Percentiles rank a stretch among this genome's conserved stretches.
These are phyloP conservation scores for Spheniscus mendiculus DNA, from an alignment of 2,113 vertebrate genomes.

Conservation along the genomic window DNA sequence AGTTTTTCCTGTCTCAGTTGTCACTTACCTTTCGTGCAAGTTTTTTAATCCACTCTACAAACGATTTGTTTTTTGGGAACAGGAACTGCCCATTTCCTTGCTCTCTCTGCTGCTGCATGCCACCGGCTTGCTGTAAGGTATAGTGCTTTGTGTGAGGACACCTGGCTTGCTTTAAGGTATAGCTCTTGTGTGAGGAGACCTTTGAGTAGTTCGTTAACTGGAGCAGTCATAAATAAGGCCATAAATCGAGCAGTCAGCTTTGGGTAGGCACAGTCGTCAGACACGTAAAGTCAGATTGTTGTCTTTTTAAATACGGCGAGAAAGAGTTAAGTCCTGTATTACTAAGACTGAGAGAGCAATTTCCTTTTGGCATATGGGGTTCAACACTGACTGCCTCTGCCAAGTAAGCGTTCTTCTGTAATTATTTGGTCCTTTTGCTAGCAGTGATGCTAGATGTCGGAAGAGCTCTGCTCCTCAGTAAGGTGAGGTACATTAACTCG, in stretches of 20 bases:
- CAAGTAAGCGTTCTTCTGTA: not conserved
- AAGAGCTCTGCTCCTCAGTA: not conserved
- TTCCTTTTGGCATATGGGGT: not conserved
- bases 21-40: not conserved
- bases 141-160: not conserved
- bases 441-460: not conserved
- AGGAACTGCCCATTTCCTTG: not conserved
- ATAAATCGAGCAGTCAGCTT: not conserved
- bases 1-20: not conserved
- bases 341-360: not conserved
- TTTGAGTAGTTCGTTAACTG: not conserved
- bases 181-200: not conserved
- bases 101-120: not conserved
- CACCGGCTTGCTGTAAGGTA: not conserved
- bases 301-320: not conserved
- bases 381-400: not conserved
- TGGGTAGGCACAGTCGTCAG: not conserved
- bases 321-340: not conserved
- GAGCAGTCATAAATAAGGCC: not conserved
- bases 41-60: not conserved
- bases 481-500: rapidly evolving
- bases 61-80: not conserved
- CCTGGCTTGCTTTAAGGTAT: not conserved
- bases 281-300: not conserved
- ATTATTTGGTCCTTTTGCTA: not conserved